phyloP scores from a whole-genome alignment of 2,888 invertebrate species.

The Sphaerophoria taeniata region DNA sequence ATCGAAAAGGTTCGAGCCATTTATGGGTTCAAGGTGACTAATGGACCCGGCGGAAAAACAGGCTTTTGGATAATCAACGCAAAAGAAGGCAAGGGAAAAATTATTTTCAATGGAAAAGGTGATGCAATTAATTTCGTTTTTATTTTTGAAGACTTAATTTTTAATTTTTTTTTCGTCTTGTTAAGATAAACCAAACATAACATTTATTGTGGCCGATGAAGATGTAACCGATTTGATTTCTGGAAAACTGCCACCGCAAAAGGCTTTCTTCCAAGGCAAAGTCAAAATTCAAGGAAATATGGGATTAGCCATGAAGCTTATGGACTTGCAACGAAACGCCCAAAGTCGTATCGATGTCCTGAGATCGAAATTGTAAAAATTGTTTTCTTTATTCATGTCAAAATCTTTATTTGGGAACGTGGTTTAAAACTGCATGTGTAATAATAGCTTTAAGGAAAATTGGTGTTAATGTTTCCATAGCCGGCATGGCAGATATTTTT shows the following conservation, averaged over 20 bases:
- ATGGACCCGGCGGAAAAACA: conserved; percentile 88
- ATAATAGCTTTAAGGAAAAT: conserved; percentile 25
- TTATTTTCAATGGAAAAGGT: conserved; percentile 89
- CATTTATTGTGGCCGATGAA: conserved; percentile 93
- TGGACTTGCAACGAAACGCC: conserved; percentile 91
- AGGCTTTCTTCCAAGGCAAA: conserved; percentile 98
- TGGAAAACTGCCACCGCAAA: conserved; percentile 96
- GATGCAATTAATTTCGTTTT: background rate
- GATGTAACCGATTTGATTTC: conserved; percentile 94
- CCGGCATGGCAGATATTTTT: conserved; percentile 40
- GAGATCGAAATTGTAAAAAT: conserved; percentile 89
- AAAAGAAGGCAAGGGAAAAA: conserved; percentile 93
- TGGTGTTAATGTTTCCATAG: background rate
- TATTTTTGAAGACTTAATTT: background rate
- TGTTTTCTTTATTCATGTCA: conserved; percentile 30
- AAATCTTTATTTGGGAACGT: conserved; percentile 1
- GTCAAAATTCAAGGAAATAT: conserved; percentile 98
- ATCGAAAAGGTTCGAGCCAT: conserved; percentile 94
- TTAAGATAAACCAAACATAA: conserved; percentile 93
- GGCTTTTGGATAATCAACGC: conserved; percentile 97
- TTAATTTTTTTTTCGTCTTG: background rate
- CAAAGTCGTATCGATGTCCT: conserved; percentile 89
- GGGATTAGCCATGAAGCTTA: conserved; percentile 97
- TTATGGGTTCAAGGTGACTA: conserved; percentile 94
- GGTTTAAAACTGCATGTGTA: conserved; percentile 28